These are phyloP conservation scores for Anthophora plumipes DNA, from an alignment of 2,888 invertebrate species.

Conservation along the genomic window DNA sequence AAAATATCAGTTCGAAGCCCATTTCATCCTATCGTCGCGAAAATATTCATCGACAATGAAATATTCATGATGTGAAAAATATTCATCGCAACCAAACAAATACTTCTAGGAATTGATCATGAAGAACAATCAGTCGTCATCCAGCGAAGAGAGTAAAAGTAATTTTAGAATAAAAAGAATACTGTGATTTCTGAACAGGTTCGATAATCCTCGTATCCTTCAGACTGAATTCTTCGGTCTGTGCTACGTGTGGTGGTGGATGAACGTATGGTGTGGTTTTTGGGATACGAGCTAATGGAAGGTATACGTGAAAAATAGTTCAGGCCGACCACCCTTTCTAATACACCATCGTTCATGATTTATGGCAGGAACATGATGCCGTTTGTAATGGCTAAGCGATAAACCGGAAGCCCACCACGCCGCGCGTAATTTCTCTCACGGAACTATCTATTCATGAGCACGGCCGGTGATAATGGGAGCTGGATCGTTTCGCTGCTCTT, in stretches of 20 bases:
- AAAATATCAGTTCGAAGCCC: no score
- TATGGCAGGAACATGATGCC: slow-evolving; percentile 52
- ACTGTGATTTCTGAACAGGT: no score
- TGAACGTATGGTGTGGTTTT: slow-evolving; percentile 11
- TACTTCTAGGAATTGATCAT: no score
- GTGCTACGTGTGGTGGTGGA: slow-evolving; percentile 56
- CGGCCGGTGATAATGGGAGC: slow-evolving; percentile 28
- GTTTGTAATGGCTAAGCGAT: slow-evolving; percentile 58
- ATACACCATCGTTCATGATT: slow-evolving; percentile 45
- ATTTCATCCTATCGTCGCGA: no score
- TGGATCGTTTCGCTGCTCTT: slow-evolving; percentile 24
- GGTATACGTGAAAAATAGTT: slow-evolving; percentile 56
- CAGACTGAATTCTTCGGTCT: no score
- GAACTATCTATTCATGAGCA: slow-evolving; percentile 50
- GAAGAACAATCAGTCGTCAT: no score
- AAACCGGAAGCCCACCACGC: slow-evolving; percentile 48
- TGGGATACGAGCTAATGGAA: slow-evolving; percentile 31
- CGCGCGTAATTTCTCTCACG: slow-evolving; percentile 43
- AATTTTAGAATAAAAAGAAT: no score
- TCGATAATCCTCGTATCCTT: no score
- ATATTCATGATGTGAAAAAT: no score
- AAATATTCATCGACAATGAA: no score
- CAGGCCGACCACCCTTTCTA: slow-evolving; percentile 32
- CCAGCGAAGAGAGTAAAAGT: no score
- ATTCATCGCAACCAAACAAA: no score